Percentiles rank a stretch among this genome's conserved stretches.
Conservation (phyloP, 2,113 vertebrate species). For the Calonectris borealis region DNA sequence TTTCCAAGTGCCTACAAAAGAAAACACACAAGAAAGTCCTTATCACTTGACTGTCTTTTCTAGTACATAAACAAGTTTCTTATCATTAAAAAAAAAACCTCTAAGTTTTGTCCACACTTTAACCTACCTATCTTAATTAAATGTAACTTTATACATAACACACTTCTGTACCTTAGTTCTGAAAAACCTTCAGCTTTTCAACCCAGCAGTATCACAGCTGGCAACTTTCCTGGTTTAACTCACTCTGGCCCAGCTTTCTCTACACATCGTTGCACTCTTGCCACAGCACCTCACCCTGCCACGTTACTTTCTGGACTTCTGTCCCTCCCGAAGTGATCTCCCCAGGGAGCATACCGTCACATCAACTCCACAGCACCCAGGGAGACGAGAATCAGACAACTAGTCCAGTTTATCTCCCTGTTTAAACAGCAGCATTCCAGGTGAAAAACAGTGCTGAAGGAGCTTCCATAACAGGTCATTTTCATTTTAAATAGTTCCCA, state of each 20-base stretch:
- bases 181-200: neutral
- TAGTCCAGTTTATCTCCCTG: too few relatives aligned
- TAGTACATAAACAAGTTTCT: neutral
- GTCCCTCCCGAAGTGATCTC: neutral
- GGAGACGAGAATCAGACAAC: too few relatives aligned
- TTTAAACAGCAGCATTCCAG: neutral
- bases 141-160: too few relatives aligned
- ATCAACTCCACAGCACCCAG: neutral
- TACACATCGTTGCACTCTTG: rapidly evolving
- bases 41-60: neutral
- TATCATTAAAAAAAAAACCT: neutral
- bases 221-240: neutral
- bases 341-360: neutral
- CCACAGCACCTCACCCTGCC: neutral
- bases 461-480: too few relatives aligned
- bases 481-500: neutral
- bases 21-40: neutral
- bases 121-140: neutral
- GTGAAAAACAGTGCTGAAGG: neutral
- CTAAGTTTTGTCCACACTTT: neutral
- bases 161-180: too few relatives aligned
- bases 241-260: rapidly evolving
- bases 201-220: neutral
- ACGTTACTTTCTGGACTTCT: rapidly evolving
- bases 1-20: neutral